Conservation (phyloP, 2,888 invertebrate species). For the Rhagophthalmus giganteus region DNA sequence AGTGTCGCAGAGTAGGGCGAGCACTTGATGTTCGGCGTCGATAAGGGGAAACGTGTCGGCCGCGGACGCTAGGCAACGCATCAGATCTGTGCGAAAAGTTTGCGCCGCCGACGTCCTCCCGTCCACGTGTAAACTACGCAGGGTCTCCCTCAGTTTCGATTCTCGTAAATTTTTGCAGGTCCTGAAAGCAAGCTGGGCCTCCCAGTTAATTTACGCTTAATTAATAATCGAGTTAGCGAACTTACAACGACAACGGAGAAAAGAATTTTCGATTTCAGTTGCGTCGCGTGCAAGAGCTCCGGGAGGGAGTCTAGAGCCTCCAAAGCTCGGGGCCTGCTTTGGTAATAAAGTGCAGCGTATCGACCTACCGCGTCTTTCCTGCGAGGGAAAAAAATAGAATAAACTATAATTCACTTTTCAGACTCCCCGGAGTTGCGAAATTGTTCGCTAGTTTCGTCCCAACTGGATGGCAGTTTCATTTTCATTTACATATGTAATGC, state of each 20-base stretch:
- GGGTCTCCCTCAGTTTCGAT: slow-evolving; percentile 72
- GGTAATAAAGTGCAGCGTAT: slow-evolving; percentile 83
- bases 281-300: slow-evolving; percentile 79
- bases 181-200: slow-evolving; percentile 70
- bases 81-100: slow-evolving; percentile 34
- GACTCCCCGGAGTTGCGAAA: slow-evolving; percentile 11
- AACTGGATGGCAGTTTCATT: neutral
- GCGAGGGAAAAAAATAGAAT: slow-evolving; percentile 40
- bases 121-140: slow-evolving; percentile 56
- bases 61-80: slow-evolving; percentile 62
- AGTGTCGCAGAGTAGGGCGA: slow-evolving; percentile 71
- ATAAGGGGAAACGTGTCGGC: slow-evolving; percentile 71
- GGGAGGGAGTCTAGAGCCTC: slow-evolving; percentile 82
- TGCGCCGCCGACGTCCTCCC: slow-evolving; percentile 54
- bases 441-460: neutral
- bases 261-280: slow-evolving; percentile 91
- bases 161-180: slow-evolving; percentile 72
- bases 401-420: slow-evolving; percentile 7
- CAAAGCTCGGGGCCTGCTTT: slow-evolving; percentile 81
- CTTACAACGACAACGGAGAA: slow-evolving; percentile 96
- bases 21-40: slow-evolving; percentile 69
- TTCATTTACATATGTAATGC: too few species aligned
- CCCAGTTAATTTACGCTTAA: slow-evolving; percentile 23
- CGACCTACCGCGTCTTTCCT: slow-evolving; percentile 72
- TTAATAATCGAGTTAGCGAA: slow-evolving; percentile 37